These are phyloP conservation scores for Trinorchestia longiramus DNA, from an alignment of 1,140 invertebrate species.

Conservation along the genomic window DNA sequence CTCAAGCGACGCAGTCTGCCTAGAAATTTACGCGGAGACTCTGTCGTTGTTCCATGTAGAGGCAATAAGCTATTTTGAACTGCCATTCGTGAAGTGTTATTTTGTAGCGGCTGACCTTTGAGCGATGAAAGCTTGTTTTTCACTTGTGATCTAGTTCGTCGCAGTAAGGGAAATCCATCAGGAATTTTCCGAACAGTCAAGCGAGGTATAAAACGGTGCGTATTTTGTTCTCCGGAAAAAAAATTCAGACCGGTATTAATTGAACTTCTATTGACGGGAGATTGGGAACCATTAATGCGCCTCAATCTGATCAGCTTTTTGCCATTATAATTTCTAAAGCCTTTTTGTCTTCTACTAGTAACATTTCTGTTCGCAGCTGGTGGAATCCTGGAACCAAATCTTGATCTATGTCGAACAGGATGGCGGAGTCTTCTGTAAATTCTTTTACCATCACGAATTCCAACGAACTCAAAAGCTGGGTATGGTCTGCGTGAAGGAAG, in stretches of 20 bases:
- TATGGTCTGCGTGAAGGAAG: background rate
- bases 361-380: background rate
- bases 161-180: background rate
- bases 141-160: background rate
- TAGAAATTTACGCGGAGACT: background rate
- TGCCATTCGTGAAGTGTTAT: background rate
- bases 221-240: background rate
- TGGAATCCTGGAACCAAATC: background rate
- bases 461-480: background rate
- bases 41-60: background rate
- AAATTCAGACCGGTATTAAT: background rate
- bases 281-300: background rate
- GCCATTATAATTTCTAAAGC: background rate
- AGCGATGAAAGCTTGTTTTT: background rate
- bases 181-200: background rate
- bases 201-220: background rate
- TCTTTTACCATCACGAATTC: background rate
- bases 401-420: background rate
- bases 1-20: conserved; percentile 6
- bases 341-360: too few relatives aligned
- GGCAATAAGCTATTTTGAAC: background rate
- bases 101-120: background rate
- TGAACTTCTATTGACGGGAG: background rate
- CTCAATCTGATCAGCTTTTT: conserved; percentile 9
- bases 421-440: conserved; percentile 11